Evolutionary conservation across 2,888 invertebrate species (phyloP).

Genomic region (Nycteola revayana): DNA sequence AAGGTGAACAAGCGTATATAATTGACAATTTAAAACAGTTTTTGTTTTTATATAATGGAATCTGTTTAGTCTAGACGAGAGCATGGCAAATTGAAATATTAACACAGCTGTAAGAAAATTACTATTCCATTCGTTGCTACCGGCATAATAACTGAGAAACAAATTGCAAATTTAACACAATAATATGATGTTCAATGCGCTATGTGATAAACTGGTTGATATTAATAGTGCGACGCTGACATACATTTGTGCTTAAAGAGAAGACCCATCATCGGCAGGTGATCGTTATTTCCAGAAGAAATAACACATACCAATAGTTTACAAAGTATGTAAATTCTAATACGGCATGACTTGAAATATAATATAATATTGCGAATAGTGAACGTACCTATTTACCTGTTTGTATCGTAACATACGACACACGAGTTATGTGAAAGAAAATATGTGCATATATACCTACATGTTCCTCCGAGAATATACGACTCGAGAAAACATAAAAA

Average conservation of each 20-base stretch:
- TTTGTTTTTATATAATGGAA: conserved; percentile 22
- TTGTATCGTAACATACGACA: conserved; percentile 21
- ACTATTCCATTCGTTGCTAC: not conserved
- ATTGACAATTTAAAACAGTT: conserved; percentile 27
- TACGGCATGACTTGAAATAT: conserved; percentile 36
- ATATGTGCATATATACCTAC: conserved; percentile 10
- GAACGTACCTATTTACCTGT: conserved; percentile 30
- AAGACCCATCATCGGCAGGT: no score
- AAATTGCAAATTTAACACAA: no score
- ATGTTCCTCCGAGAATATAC: conserved; percentile 17
- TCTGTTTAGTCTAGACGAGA: conserved; percentile 26
- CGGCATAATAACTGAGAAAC: no score
- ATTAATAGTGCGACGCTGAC: no score
- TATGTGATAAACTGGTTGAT: no score
- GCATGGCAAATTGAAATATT: conserved; percentile 17
- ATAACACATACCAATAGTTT: no score
- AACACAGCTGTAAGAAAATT: conserved; percentile 12
- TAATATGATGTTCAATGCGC: no score
- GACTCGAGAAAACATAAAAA: conserved; percentile 1
- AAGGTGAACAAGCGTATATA: conserved; percentile 48
- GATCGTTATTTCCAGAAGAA: no score
- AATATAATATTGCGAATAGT: conserved; percentile 39
- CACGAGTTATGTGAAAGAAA: conserved; percentile 15
- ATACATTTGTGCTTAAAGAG: no score
- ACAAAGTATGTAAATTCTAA: conserved; percentile 45